Conservation (phyloP, 2,113 vertebrate genomes). For the Cricetomys ansorgei region DNA sequence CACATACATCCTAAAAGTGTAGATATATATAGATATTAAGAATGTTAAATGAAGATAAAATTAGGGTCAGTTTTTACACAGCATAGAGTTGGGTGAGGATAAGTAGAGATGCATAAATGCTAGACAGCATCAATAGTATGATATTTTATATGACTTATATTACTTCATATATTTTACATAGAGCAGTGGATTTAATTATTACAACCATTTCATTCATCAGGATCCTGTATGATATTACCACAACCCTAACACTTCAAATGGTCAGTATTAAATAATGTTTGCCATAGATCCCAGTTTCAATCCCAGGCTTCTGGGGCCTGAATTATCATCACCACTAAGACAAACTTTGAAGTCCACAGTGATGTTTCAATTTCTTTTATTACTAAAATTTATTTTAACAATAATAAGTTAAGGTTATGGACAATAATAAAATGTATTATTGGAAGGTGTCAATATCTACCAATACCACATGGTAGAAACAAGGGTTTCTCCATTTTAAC, state of each 20-base stretch:
- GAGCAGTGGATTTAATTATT: not conserved
- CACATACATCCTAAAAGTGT: not conserved
- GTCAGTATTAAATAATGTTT: not conserved
- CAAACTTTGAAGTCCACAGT: not conserved
- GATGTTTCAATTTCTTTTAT: not conserved
- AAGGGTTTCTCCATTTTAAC: too few relatives aligned
- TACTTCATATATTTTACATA: not conserved
- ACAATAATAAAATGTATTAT: not conserved
- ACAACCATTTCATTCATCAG: not conserved
- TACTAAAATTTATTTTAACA: not conserved
- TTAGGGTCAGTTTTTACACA: too few relatives aligned
- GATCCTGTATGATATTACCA: rapidly evolving
- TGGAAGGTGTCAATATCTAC: not conserved
- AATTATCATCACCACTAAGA: not conserved
- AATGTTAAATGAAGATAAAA: too few relatives aligned
- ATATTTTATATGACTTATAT: rapidly evolving
- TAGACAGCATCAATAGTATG: not conserved
- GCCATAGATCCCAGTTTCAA: not conserved
- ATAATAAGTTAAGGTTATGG: not conserved
- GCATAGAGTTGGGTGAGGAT: not conserved
- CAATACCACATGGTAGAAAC: not conserved
- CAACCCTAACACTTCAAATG: not conserved
- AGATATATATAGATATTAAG: not conserved
- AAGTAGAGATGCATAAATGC: too few relatives aligned
- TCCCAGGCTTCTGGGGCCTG: not conserved